These are phyloP conservation scores for Lucifuga dentata DNA, from an alignment of 2,113 vertebrate genomes.

Conservation along the genomic window DNA sequence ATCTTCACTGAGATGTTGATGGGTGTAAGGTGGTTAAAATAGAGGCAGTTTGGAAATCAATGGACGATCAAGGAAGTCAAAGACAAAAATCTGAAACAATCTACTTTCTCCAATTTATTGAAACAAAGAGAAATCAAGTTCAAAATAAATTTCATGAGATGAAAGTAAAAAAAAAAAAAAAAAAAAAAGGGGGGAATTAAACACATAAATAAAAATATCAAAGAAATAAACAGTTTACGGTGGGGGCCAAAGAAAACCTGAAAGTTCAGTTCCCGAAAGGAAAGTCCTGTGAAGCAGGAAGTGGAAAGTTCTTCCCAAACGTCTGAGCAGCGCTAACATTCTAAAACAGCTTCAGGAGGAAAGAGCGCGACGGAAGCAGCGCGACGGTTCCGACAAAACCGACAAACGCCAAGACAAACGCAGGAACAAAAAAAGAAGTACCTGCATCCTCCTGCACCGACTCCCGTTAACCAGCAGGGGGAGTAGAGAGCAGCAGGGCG, in stretches of 20 bases:
- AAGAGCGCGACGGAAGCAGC: constrained; percentile 30
- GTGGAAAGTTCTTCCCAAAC: constrained; percentile 18
- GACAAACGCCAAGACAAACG: background rate
- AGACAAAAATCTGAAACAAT: background rate
- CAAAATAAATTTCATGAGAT: constrained; percentile 24
- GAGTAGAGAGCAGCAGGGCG: constrained; percentile 76
- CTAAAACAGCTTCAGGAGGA: constrained; percentile 12
- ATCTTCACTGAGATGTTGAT: too few relatives aligned
- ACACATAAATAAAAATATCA: constrained; percentile 39
- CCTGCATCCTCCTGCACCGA: background rate
- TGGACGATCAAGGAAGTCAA: background rate
- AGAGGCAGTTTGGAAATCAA: too few relatives aligned
- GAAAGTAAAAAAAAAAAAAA: constrained; percentile 21
- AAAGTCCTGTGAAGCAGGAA: background rate
- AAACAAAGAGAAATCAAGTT: constrained; percentile 46
- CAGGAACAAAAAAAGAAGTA: background rate
- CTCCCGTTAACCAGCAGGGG: background rate
- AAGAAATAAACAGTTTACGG: background rate
- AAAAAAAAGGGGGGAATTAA: background rate
- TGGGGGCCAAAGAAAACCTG: constrained; percentile 2
- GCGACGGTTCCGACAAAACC: constrained; percentile 20
- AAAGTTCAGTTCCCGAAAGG: constrained; percentile 5
- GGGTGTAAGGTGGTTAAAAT: too few relatives aligned
- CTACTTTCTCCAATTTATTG: constrained; percentile 57
- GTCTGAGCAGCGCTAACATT: constrained; percentile 30